Evolutionary conservation across 2,888 invertebrate species (phyloP).

Genomic region (Nudaria mundana): DNA sequence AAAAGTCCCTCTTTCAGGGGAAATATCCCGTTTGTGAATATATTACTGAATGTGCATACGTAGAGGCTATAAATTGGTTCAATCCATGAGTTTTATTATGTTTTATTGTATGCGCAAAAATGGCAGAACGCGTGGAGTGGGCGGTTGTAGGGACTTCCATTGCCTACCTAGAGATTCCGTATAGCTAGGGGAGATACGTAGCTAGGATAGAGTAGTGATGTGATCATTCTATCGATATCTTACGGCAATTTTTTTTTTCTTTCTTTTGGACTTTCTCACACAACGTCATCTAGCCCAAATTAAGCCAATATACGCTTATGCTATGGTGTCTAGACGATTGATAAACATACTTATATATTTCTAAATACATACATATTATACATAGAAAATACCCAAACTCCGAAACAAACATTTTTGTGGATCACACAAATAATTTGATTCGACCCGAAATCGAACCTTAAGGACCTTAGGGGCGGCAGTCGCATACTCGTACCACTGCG

Average conservation of each 20-base stretch:
- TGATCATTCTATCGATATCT: slow-evolving; percentile 24
- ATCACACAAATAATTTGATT: no score
- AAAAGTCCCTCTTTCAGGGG: slow-evolving; percentile 5
- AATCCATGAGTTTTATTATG: slow-evolving; percentile 40
- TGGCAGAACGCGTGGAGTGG: slow-evolving; percentile 44
- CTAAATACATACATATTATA: no score
- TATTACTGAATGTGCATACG: slow-evolving; percentile 21
- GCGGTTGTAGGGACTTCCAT: slow-evolving; percentile 60
- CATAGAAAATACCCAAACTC: no score
- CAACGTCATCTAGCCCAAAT: no score
- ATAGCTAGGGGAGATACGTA: slow-evolving; percentile 30
- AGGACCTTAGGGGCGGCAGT: no score
- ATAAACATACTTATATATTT: no score
- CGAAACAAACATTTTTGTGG: no score
- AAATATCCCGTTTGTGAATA: slow-evolving; percentile 12
- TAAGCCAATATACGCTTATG: no score
- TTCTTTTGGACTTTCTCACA: no score
- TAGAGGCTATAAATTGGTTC: slow-evolving; percentile 37
- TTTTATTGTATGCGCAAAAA: slow-evolving; percentile 47
- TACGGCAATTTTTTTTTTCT: slow-evolving; percentile 2
- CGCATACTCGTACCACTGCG: no score
- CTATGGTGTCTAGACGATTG: no score
- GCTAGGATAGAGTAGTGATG: slow-evolving; percentile 11
- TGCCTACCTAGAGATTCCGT: slow-evolving; percentile 44
- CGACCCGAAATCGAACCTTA: no score